Percentiles rank a stretch among this genome's conserved stretches.
These are phyloP conservation scores for Octodon degus DNA, from an alignment of 2,113 vertebrate species.

Conservation along the genomic window DNA sequence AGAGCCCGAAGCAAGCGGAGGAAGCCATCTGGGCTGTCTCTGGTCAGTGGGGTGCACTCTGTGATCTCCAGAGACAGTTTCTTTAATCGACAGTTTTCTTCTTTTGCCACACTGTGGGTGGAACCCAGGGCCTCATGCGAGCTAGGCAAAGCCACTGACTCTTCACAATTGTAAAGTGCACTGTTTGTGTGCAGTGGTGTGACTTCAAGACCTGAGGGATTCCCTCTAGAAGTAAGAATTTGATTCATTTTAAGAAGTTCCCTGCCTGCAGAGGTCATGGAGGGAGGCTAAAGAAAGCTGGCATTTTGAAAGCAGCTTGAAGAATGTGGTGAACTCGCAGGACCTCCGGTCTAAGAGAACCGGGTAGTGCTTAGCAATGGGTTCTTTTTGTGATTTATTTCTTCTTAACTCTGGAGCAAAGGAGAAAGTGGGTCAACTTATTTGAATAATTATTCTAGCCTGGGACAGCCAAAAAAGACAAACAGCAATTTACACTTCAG, in stretches of 20 bases:
- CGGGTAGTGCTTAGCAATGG: background rate
- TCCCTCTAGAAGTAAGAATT: background rate
- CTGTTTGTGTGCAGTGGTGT: background rate
- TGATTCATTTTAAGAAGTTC: background rate
- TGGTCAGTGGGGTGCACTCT: constrained; percentile 85
- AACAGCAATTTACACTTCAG: background rate
- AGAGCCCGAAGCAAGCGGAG: constrained; percentile 87
- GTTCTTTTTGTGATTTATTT: background rate
- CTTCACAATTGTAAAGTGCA: too few relatives aligned
- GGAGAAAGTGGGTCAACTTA: background rate
- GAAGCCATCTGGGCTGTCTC: constrained; percentile 94
- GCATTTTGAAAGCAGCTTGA: background rate
- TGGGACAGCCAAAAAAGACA: background rate
- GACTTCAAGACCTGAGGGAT: background rate
- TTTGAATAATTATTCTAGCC: background rate
- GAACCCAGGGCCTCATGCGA: background rate
- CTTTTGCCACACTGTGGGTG: fast-evolving
- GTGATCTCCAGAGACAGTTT: background rate
- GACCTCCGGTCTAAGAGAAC: background rate
- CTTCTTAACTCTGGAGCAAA: background rate
- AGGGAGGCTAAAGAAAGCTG: background rate
- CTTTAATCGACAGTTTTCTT: background rate
- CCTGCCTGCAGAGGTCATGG: background rate
- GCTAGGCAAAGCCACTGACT: background rate
- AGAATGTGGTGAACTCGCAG: background rate